Conservation (phyloP, 2,113 vertebrate genomes). For the Lampris megalopsis region DNA sequence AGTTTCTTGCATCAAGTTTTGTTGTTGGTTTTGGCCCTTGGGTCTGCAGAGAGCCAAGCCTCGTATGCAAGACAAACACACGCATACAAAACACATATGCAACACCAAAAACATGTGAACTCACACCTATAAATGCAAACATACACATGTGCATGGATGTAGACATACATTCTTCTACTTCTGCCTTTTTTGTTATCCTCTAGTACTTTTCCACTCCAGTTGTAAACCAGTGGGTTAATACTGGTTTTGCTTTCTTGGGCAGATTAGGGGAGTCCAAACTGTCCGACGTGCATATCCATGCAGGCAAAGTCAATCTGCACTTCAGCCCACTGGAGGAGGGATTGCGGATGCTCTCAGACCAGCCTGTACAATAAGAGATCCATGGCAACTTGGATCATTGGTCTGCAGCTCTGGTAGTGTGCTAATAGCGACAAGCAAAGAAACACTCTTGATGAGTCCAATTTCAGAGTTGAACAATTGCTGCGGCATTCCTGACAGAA, state of each 20-base stretch:
- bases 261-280: not conserved
- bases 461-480: slow-evolving; percentile 19
- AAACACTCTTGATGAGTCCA: not conserved
- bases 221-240: slow-evolving; percentile 1
- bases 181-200: not conserved
- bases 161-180: not conserved
- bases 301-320: slow-evolving; percentile 12
- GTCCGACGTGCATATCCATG: not conserved
- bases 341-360: slow-evolving; percentile 21
- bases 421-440: not conserved
- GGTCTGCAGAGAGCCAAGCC: slow-evolving; percentile 2
- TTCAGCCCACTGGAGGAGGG: not conserved
- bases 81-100: not conserved
- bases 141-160: not conserved
- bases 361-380: not conserved
- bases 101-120: not conserved
- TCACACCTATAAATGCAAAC: not conserved
- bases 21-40: not conserved
- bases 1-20: not conserved
- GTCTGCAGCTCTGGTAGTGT: not conserved
- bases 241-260: not conserved
- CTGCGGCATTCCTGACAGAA: slow-evolving; percentile 8
- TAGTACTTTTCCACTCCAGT: slow-evolving; percentile 3
- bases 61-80: not conserved
- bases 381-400: not conserved